Evolutionary conservation across 1,140 invertebrate species (phyloP).

Genomic region (Drosophila burlai): DNA sequence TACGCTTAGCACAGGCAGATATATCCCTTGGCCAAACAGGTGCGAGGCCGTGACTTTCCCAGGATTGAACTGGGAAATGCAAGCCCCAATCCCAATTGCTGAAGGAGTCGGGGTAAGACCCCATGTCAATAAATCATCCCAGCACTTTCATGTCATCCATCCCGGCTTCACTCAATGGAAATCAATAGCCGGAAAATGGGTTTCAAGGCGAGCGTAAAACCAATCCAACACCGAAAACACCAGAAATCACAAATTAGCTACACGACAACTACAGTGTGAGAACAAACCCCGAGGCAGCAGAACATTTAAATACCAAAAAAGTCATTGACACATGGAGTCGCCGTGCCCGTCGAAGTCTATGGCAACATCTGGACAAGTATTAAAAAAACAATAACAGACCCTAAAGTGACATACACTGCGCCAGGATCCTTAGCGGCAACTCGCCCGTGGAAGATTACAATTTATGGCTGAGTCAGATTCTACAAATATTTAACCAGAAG

Average conservation of each 20-base stretch:
- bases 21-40: conserved; percentile 48
- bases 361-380: conserved; percentile 70
- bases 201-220: conserved; percentile 72
- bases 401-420: conserved; percentile 55
- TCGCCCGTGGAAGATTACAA: conserved; percentile 70
- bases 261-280: conserved; percentile 67
- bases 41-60: conserved; percentile 37
- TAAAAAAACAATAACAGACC: conserved; percentile 59
- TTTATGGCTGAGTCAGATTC: conserved; percentile 56
- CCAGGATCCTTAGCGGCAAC: conserved; percentile 58
- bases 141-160: conserved; percentile 67
- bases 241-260: conserved; percentile 81
- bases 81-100: conserved; percentile 3
- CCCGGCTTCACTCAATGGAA: conserved; percentile 36
- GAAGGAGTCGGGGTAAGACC: background rate
- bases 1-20: conserved; percentile 30
- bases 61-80: background rate
- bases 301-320: conserved; percentile 66
- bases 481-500: conserved; percentile 59
- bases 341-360: conserved; percentile 14
- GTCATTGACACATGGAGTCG: conserved; percentile 70
- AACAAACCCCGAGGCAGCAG: conserved; percentile 40
- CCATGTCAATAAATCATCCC: conserved; percentile 69
- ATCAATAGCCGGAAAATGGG: conserved; percentile 79
- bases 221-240: conserved; percentile 77